Percentiles rank a stretch among this genome's conserved stretches.
Evolutionary conservation across 1,140 invertebrate genomes (phyloP).

Genomic region (Lanistes nyassanus): DNA sequence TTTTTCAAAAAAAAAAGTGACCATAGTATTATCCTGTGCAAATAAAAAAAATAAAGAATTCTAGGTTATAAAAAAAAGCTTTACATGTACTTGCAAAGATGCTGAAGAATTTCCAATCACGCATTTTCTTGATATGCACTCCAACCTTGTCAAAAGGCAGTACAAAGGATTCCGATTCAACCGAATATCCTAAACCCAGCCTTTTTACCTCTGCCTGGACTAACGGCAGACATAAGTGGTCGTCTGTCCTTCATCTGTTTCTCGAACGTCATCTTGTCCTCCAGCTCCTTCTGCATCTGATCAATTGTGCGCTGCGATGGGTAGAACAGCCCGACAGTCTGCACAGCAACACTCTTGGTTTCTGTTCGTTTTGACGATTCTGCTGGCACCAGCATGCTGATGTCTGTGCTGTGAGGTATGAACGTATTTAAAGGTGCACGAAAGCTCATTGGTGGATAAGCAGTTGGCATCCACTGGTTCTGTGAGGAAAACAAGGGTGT

Average conservation of each 20-base stretch:
- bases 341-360: constrained; percentile 49
- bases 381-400: background rate
- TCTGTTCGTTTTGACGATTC: constrained; percentile 18
- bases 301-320: constrained; percentile 61
- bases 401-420: constrained; percentile 26
- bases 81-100: no score
- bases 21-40: no score
- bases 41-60: no score
- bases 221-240: constrained; percentile 63
- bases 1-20: no score
- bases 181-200: no score
- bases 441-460: constrained; percentile 12
- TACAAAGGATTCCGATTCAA: no score
- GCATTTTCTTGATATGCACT: no score
- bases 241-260: constrained; percentile 62
- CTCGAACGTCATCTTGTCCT: constrained; percentile 60
- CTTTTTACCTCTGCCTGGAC: constrained; percentile 64
- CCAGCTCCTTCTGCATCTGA: constrained; percentile 54
- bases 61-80: no score
- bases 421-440: constrained; percentile 3
- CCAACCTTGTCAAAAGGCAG: no score
- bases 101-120: no score
- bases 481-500: constrained; percentile 19
- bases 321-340: constrained; percentile 67
- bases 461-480: constrained; percentile 28